phyloP scores from a whole-genome alignment of 1,140 invertebrate species.

The Ceratina japonica region DNA sequence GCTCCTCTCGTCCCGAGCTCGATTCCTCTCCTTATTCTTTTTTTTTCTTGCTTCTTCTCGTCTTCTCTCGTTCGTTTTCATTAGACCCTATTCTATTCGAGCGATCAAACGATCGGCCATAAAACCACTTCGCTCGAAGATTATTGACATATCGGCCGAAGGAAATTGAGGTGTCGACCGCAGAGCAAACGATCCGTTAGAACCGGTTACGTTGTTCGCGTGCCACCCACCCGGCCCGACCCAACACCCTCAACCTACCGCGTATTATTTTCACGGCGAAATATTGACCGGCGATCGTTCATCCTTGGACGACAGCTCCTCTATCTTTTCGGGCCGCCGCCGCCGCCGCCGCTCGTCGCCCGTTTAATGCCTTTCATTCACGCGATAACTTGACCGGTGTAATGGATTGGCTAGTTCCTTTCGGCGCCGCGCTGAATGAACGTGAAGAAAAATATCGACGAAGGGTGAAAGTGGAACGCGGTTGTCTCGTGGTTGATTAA shows the following conservation, averaged over 20 bases:
- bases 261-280: slow-evolving; percentile 41
- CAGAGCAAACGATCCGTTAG: slow-evolving; percentile 46
- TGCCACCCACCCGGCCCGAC: background rate
- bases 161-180: slow-evolving; percentile 53
- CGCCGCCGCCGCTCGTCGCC: background rate
- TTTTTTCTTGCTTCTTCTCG: background rate
- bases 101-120: slow-evolving; percentile 25
- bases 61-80: slow-evolving; percentile 35
- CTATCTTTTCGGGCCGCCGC: slow-evolving; percentile 12
- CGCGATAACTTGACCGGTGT: background rate
- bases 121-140: slow-evolving; percentile 50
- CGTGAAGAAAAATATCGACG: slow-evolving; percentile 3
- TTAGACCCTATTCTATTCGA: slow-evolving; percentile 43
- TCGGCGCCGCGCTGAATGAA: background rate
- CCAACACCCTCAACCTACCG: too few species aligned
- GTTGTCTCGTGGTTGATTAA: slow-evolving; percentile 1
- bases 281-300: slow-evolving; percentile 42
- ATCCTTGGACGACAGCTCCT: slow-evolving; percentile 28
- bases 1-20: background rate
- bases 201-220: slow-evolving; percentile 31
- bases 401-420: slow-evolving; percentile 11
- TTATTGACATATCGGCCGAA: slow-evolving; percentile 59
- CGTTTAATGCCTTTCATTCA: slow-evolving; percentile 25
- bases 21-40: background rate
- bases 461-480: background rate